Evolutionary conservation across 2,113 vertebrate species (phyloP).

Genomic region (human (Homo sapiens)): GRCh38 chrX:16229501-16230000

Average conservation of each 20-base stretch:
- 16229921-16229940: background rate
- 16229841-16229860: background rate
- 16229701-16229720: background rate
- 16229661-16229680: background rate
- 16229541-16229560: background rate
- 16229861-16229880: background rate
- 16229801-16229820: background rate
- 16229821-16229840: background rate
- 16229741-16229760: background rate
- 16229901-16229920: background rate
- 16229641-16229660: background rate
- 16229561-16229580: background rate
- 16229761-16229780: constrained; percentile 4
- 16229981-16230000: background rate
- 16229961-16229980: background rate
- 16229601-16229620: background rate
- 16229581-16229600: background rate
- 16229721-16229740: background rate
- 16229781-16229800: background rate
- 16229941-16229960: background rate
- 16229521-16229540: background rate
- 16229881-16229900: background rate
- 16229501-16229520: background rate
- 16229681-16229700: background rate
- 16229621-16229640: background rate